Evolutionary conservation across 2,113 vertebrate genomes (phyloP).

Genomic region (Hemibates koningsi): DNA sequence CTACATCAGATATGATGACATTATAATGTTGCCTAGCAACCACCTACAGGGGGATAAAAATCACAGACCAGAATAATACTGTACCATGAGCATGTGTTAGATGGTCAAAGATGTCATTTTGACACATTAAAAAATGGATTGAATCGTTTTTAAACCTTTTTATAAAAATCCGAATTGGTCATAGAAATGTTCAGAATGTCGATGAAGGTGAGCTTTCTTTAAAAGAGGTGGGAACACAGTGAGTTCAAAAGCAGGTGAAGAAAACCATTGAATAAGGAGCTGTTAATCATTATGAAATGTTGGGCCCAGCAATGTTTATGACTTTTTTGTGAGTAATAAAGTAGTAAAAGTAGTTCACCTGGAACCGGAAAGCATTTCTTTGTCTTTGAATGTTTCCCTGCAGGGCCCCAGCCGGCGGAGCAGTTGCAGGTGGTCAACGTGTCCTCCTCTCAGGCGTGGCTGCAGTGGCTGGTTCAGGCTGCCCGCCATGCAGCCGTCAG

Average conservation of each 20-base stretch:
- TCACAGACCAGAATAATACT: not conserved
- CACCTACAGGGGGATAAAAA: not conserved
- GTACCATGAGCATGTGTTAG: not conserved
- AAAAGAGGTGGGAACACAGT: not conserved
- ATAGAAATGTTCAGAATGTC: not conserved
- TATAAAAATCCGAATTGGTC: not conserved
- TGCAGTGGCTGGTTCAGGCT: slow-evolving; percentile 82
- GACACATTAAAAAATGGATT: not conserved
- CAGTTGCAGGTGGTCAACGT: slow-evolving; percentile 82
- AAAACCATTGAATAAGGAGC: not conserved
- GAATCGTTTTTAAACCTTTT: not conserved
- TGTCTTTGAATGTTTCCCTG: not conserved
- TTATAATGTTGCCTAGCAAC: not conserved
- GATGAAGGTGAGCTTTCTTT: not conserved
- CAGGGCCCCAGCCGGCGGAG: slow-evolving; percentile 85
- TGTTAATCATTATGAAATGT: not conserved
- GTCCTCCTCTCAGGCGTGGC: slow-evolving; percentile 80
- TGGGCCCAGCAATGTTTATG: not conserved
- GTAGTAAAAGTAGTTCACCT: not conserved
- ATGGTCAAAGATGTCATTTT: not conserved
- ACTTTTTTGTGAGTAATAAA: not conserved
- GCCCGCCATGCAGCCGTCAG: slow-evolving; percentile 77
- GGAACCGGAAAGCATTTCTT: not conserved
- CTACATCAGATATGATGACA: not conserved
- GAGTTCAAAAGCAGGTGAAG: not conserved